A percentile compares a stretch with the other conserved stretches of the same genome.
Evolutionary conservation across 2,113 vertebrate genomes (phyloP).

Genomic region (Odocoileus hemionus): DNA sequence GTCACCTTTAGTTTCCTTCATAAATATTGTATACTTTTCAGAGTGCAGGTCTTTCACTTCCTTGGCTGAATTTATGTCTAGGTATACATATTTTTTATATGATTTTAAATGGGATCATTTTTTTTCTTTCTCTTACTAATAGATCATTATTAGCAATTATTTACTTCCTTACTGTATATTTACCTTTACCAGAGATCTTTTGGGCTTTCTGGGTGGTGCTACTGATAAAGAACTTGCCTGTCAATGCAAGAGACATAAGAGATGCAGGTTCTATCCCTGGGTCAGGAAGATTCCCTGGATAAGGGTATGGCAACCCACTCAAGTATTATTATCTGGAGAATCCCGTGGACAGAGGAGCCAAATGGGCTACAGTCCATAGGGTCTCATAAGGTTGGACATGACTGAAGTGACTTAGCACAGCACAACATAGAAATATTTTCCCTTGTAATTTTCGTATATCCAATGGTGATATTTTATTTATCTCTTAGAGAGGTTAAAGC

Average conservation of each 20-base stretch:
- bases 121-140: background rate
- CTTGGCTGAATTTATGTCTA: background rate
- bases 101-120: background rate
- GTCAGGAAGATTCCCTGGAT: no score
- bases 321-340: no score
- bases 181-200: background rate
- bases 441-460: background rate
- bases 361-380: no score
- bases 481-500: background rate
- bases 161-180: background rate
- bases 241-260: no score
- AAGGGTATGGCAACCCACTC: no score
- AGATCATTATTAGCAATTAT: background rate
- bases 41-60: background rate
- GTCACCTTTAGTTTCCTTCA: background rate
- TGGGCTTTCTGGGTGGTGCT: no score
- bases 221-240: no score
- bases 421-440: background rate
- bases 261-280: no score
- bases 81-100: background rate
- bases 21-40: background rate
- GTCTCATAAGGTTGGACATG: no score
- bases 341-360: no score
- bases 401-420: no score
- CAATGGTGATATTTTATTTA: background rate